Base-by-base conservation (phyloP, 2,797 vertebrate genomes). In the Sternotherus odoratus region DNA sequence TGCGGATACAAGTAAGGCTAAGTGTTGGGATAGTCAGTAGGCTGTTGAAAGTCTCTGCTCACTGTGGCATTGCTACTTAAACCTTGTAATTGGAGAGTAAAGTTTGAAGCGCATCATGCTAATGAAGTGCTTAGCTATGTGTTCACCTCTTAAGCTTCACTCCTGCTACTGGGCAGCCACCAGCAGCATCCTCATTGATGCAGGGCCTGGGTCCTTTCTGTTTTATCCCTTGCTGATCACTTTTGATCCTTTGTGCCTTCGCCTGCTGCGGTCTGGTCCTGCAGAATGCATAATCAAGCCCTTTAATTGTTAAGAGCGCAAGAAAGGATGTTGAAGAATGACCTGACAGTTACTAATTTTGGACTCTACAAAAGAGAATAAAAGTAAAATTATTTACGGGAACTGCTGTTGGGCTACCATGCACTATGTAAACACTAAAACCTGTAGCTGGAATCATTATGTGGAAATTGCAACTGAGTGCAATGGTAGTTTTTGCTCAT, bases 401-500 rank as follows among this genome's bases (percentile, higher is more conserved):
- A 69, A 69, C n/a, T 69, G 33, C 19, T 69, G 11, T 36, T 17
- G 10, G 63, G 19, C 17, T 24, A 36, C 39, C 10, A 24, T 19
- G 0, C 11, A 56, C 50, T 54, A 0, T 48, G 50, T 21, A 12
- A 28, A 5, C 63, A 46, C 4, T 7, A 7, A 0, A 30, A n/a
- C 36, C 49, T 57, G 46, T 26, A 78, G 57, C 53, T 28, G 72
- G 28, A 15, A 82, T 28, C 39, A 0, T n/a, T 50, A 60, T 30
- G 77, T 92, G 63, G 80, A 30, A 87, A 88, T 56, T 93, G 78
- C 88, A 91, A 4, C 43, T 60, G 5, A 74, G 60, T 78, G 57
- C 51, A 83, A 63, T 5, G 77, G 48, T 57, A 90, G 83, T 1
- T 50, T 91, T 87, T 94, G 78, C 30, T 88, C 84, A 80, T 8